Conservation (phyloP, 1,140 invertebrate genomes). For the Pseudomyrmex pallidus region DNA sequence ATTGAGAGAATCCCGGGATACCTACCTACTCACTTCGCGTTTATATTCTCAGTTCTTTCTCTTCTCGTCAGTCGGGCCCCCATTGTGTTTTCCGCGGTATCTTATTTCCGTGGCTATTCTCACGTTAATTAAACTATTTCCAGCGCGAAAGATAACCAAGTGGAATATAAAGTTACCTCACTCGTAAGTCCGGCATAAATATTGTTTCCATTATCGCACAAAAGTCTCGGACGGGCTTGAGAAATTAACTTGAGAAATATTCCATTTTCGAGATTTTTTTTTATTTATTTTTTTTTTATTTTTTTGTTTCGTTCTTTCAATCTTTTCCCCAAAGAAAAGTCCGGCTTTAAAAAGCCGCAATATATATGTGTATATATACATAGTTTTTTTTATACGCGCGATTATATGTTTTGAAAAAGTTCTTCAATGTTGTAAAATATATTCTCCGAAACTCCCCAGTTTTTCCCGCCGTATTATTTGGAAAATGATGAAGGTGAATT, state of each 20-base stretch:
- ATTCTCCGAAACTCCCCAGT: neutral
- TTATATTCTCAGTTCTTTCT: conserved; percentile 33
- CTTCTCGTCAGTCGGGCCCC: conserved; percentile 1
- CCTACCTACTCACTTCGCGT: neutral
- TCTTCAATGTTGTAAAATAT: neutral
- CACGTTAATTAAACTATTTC: conserved; percentile 53
- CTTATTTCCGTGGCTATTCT: conserved; percentile 11
- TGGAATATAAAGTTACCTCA: conserved; percentile 5
- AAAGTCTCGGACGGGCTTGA: conserved; percentile 6
- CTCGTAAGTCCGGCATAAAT: conserved; percentile 15
- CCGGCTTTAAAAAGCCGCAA: neutral
- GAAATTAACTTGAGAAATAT: conserved; percentile 20
- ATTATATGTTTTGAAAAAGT: too few species aligned
- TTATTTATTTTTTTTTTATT: neutral
- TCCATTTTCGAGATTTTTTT: neutral
- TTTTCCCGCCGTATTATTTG: neutral
- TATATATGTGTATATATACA: too few species aligned
- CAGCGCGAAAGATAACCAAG: neutral
- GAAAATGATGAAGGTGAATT: neutral
- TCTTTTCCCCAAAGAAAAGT: neutral
- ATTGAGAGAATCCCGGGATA: conserved; percentile 31
- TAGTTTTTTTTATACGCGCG: too few species aligned
- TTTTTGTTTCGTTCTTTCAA: neutral
- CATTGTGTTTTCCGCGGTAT: conserved; percentile 37
- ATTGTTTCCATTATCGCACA: conserved; percentile 1